Base-by-base conservation (phyloP, 1,140 invertebrate species). In the Drosophila repletoides region DNA sequence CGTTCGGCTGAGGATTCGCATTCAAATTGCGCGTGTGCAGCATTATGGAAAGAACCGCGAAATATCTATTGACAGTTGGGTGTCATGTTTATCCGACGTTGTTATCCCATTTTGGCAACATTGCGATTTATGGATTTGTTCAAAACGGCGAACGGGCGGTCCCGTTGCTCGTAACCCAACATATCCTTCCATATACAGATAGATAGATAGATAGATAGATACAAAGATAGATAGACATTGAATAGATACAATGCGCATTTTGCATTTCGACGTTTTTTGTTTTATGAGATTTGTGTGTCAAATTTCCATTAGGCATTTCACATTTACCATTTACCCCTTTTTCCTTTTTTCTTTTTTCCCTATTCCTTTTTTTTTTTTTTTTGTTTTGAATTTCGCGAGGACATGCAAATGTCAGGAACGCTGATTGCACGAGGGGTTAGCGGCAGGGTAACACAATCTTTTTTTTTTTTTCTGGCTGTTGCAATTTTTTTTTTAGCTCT, bases 61-160 rank as follows among this genome's bases (percentile, higher is more conserved):
- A 89, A 89, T 86, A 89, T 89, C 88, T 88, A 89, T 89, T 89
- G 88, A 89, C 88, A 89, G 88, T 89, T 89, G 88, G 88, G 88
- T 89, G 88, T 89, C 88, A 89, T 89, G 88, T 89, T 89, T 89
- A 89, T 88, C 76, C 79, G 70, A 76, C 72, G 61, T 87, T 89
- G 87, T 89, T 89, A 88, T 89, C 88, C 88, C 79, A 89, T 89
- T 86, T 89, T 76, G 76, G 88, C 88, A 88, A 89, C 87, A 89
- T 76, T 80, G 88, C 81, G 88, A 89, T 89, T 89, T 89, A 89
- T 88, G 86, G 64, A 61, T 76, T 71, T 63, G 51, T 26, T 46
- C 19, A 34, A 17, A 66, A 76, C 59, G 58, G 2, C 26, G 38
- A 83, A 76, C 76, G 52, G 77, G 79, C 80, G 74, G 61, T 55